Evolutionary conservation across 64 coral and sea anemone species (phyloP), one percentile per base, ranked within the genome.

Genomic region (Stichodactyla helianthus): DNA sequence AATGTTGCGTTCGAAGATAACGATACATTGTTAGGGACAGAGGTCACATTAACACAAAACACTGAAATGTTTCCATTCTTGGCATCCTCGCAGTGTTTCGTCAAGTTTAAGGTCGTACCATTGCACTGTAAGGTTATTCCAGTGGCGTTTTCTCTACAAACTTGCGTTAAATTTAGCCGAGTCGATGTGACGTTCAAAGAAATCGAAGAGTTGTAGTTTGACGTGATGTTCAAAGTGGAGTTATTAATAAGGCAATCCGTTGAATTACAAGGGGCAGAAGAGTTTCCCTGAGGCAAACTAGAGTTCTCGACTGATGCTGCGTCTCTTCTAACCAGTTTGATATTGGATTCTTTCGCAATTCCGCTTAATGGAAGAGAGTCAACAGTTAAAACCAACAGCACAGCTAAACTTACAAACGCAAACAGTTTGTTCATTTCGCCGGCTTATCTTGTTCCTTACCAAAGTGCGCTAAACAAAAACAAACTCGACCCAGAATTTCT

Each of bases 41-140:
- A 54, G 35, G 81, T 87, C 14, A 5, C 79, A 76, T 92, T 92
- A 57, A 67, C 14, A 68, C 90, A 92, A 51, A 77, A 74, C 27
- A 92, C 11, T 44, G 85, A 55, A 28, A 87, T 71, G 52, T 76
- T 87, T 44, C 59, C 59, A 31, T 22, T 20, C 28, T 57, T 87
- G 15, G 17, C 35, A n/a, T 50, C 62, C 57, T 87, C 51, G 26
- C 90, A 92, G 57, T 76, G 57, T 59, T 87, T 35, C 8, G 90
- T 92, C 14, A 92, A 53, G 77, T 92, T 92, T 50, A 92, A 82
- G 17, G 54, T 20, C 3, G 77, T 92, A 11, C 90, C 90, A 57
- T 92, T 92, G 19, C 90, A 92, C 1, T 51, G 9, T 17, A 76
- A 9, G 4, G 71, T 25, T 22, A 17, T 18, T 61, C 28, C 61